Evolutionary conservation across 2,888 invertebrate genomes (phyloP), one percentile per base, ranked within the genome.

Genomic region (Asteroscopus sphinx): DNA sequence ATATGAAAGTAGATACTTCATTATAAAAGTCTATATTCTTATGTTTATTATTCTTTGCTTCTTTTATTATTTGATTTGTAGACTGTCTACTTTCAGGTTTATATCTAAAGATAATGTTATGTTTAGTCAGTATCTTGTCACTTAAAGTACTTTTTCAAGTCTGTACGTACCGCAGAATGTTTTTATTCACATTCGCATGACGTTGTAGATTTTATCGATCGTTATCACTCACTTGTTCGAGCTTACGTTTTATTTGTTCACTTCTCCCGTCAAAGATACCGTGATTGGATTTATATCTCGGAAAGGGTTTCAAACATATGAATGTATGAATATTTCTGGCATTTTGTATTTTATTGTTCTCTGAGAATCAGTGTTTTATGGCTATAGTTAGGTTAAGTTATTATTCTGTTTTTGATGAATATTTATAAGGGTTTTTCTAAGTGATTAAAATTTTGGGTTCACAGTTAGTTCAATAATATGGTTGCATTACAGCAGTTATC

Each of bases 161-260:
- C 55, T 69, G 55, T 39, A 21, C 41, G 60, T 15, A 26, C 21
- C 36, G 26, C 53, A 56, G 30, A 49, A 49, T 68, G 33, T 72
- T 63, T 66, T 68, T 62, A 63, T 60, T 75, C 66, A 59, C 63
- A 74, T 79, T 76, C 54, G 63, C 77, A 80, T 87, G 87, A 87
- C 85, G 66, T 66, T 62, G 82, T 77, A 80, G 39, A 63, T 76
- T 73, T 61, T 78, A 80, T 77, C 73, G 83, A 82, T 82, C 76
- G 61, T 80, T 82, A 85, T 86, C 81, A 77, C 73, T 60, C 62
- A 65, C 71, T 75, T 77, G 68, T 76, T 73, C 58, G 49, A 52
- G 64, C 72, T 65, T 68, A 68, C 56, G 59, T 73, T 71, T 77
- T 77, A 66, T 78, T 77, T 73, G 63, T 73, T 59, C 68, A 59